Evolutionary conservation across 2,113 vertebrate genomes (phyloP).

Genomic region (Ranitomeya variabilis): DNA sequence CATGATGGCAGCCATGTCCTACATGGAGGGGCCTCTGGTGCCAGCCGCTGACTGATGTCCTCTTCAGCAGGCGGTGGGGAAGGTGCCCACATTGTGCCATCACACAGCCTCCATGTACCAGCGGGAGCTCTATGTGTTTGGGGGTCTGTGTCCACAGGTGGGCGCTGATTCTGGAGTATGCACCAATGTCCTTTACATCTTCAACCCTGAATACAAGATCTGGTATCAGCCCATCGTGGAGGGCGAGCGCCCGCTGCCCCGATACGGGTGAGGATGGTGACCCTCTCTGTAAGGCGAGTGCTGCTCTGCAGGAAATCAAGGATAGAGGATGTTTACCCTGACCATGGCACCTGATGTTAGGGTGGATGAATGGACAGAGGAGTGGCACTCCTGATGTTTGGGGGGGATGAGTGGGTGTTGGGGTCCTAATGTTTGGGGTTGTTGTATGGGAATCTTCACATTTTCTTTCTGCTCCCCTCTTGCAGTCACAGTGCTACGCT

Average conservation of each 20-base stretch:
- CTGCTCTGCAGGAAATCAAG: no score
- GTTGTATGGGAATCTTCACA: not conserved
- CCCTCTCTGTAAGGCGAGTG: no score
- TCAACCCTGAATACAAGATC: constrained; percentile 86
- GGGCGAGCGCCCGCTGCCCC: constrained; percentile 81
- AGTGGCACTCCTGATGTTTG: not conserved
- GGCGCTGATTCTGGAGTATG: constrained; percentile 67
- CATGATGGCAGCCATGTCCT: constrained; percentile 1
- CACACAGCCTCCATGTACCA: constrained; percentile 83
- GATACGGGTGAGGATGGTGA: constrained; percentile 78
- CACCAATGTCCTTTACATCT: constrained; percentile 84
- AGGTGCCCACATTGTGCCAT: constrained; percentile 76
- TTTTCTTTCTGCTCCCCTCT: not conserved
- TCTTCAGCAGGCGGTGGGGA: constrained; percentile 78
- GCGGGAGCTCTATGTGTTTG: constrained; percentile 86
- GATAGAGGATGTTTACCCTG: no score
- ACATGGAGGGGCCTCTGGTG: not conserved
- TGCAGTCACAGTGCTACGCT: constrained; percentile 80
- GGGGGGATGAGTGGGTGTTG: not conserved
- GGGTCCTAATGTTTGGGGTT: not conserved
- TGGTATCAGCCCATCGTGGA: constrained; percentile 92
- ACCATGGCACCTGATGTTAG: not conserved
- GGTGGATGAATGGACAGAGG: not conserved
- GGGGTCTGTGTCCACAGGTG: constrained; percentile 73
- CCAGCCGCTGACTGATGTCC: not conserved